Percentiles rank a stretch among this genome's conserved stretches.
Conservation (phyloP, 2,888 invertebrate genomes). For the Spicauda simplicius region DNA sequence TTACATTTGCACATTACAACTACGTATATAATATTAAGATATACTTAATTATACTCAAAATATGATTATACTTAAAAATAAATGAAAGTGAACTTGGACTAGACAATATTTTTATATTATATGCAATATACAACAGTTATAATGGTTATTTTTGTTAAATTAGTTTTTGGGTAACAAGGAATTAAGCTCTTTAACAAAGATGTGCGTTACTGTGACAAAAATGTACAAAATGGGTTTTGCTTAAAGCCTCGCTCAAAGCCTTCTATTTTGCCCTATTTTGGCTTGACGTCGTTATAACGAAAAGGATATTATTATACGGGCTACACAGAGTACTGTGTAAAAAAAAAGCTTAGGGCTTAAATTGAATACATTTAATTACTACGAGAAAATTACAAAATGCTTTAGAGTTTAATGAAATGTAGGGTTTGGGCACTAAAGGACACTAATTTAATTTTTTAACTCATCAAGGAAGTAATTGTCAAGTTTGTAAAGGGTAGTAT, state of each 20-base stretch:
- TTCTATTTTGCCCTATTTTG: slow-evolving; percentile 40
- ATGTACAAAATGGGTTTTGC: slow-evolving; percentile 41
- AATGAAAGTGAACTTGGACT: too few species aligned
- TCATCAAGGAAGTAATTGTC: too few species aligned
- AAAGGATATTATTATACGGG: slow-evolving; percentile 48
- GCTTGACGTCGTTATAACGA: slow-evolving; percentile 43
- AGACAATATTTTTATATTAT: too few species aligned
- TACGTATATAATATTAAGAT: too few species aligned
- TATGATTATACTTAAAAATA: too few species aligned
- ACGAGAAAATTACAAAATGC: background rate
- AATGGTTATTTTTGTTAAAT: too few species aligned
- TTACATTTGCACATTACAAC: too few species aligned
- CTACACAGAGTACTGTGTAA: slow-evolving; percentile 34
- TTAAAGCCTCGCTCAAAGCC: slow-evolving; percentile 39
- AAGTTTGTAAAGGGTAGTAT: too few species aligned
- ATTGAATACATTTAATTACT: background rate
- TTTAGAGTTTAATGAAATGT: background rate
- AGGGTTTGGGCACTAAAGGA: background rate
- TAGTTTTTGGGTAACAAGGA: background rate
- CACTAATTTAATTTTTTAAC: too few species aligned
- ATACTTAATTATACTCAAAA: too few species aligned
- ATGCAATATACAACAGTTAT: too few species aligned
- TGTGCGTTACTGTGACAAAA: slow-evolving; percentile 11
- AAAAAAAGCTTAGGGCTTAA: background rate
- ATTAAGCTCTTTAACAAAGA: background rate